phyloP scores from a whole-genome alignment of 2,113 vertebrate species.

The Sminthopsis crassicaudata region DNA sequence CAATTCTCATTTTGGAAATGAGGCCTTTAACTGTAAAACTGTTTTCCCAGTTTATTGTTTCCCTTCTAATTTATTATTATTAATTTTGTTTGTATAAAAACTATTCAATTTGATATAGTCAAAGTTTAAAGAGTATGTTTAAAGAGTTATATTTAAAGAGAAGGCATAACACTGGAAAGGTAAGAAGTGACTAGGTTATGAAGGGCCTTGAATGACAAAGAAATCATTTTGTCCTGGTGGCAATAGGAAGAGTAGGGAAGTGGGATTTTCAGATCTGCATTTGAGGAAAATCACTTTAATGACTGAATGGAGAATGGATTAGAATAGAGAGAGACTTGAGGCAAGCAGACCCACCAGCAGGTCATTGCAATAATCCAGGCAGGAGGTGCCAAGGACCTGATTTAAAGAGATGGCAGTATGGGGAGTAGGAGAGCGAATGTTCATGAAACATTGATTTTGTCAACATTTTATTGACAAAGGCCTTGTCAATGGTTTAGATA shows the following conservation, averaged over 20 bases:
- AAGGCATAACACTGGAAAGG: not conserved
- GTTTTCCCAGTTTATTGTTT: too few relatives aligned
- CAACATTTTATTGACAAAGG: too few relatives aligned
- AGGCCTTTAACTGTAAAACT: too few relatives aligned
- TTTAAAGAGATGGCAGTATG: not conserved
- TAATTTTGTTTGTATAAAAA: too few relatives aligned
- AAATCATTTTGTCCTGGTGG: not conserved
- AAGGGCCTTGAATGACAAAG: not conserved
- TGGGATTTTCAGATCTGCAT: not conserved
- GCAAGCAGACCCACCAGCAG: not conserved
- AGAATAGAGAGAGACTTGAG: not conserved
- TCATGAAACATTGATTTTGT: not conserved
- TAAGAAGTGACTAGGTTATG: not conserved
- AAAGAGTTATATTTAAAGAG: too few relatives aligned
- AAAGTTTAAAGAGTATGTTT: too few relatives aligned
- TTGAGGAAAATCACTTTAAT: not conserved
- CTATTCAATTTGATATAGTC: too few relatives aligned
- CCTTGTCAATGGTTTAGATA: not conserved
- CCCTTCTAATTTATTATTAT: too few relatives aligned
- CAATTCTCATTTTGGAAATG: too few relatives aligned
- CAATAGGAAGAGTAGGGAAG: not conserved
- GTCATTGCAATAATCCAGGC: not conserved
- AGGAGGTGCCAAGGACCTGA: not conserved
- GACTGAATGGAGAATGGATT: not conserved
- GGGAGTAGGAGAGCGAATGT: too few relatives aligned